A percentile compares a stretch with the other conserved stretches of the same genome.
Conservation (phyloP, 2,888 invertebrate species). For the Hemicrepidius hirtus region DNA sequence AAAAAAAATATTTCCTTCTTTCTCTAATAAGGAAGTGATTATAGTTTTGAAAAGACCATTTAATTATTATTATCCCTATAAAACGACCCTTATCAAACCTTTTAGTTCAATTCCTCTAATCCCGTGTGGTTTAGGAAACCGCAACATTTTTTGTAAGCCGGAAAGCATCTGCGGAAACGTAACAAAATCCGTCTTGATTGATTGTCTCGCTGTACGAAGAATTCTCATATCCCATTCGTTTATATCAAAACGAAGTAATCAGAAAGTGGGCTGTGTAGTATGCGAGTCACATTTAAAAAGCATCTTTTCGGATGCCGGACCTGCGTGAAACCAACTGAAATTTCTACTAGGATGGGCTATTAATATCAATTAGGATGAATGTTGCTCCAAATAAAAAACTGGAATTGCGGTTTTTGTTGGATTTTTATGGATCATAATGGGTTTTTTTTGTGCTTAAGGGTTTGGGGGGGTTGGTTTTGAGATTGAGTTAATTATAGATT, state of each 20-base stretch:
- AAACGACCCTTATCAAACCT: background rate
- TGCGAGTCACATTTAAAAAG: constrained; percentile 10
- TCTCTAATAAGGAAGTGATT: no score
- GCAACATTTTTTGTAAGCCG: constrained; percentile 1
- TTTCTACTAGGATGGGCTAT: constrained; percentile 6
- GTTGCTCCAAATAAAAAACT: background rate
- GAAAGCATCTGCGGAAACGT: constrained; percentile 13
- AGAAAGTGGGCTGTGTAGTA: constrained; percentile 19
- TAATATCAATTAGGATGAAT: constrained; percentile 22
- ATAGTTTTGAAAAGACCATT: no score
- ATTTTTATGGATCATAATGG: background rate
- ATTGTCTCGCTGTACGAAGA: constrained; percentile 17
- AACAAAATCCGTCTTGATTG: constrained; percentile 20
- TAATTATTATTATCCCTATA: no score
- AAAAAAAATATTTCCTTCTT: no score
- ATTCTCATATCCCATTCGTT: constrained; percentile 29
- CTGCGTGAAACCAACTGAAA: background rate
- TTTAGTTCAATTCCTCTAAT: background rate
- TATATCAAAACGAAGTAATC: constrained; percentile 27
- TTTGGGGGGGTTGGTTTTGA: background rate
- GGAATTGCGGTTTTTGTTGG: constrained; percentile 2
- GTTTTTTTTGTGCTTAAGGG: background rate
- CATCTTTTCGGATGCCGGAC: background rate
- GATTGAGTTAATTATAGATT: background rate
- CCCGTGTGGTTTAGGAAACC: background rate